Conservation (phyloP, 2,113 vertebrate species). For the Oreochromis spilurus region DNA sequence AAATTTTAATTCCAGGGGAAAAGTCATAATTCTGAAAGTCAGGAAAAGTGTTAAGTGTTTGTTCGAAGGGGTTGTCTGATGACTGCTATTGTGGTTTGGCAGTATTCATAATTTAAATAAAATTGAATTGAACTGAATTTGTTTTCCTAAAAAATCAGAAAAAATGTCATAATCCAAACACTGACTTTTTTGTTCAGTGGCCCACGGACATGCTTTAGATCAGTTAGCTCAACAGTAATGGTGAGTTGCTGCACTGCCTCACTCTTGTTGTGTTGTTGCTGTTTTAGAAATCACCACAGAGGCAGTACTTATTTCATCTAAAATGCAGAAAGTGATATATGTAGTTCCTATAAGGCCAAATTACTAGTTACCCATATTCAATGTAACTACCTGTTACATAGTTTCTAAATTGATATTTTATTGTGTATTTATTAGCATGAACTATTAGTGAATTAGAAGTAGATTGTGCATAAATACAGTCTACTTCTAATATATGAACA, state of each 20-base stretch:
- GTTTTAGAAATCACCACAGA: not conserved
- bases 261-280: not conserved
- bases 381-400: not conserved
- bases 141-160: not conserved
- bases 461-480: not conserved
- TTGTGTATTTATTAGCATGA: not conserved
- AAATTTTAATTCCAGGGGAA: fast-evolving
- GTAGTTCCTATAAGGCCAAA: not conserved
- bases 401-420: not conserved
- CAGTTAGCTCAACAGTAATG: not conserved
- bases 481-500: not conserved
- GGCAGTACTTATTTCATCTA: not conserved
- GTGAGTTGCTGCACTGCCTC: not conserved
- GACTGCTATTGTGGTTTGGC: too few relatives aligned
- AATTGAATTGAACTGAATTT: not conserved
- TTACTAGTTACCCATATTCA: not conserved
- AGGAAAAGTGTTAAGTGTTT: not conserved
- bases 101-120: not conserved
- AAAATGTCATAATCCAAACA: not conserved
- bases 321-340: not conserved
- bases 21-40: not conserved
- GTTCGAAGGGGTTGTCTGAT: too few relatives aligned
- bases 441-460: not conserved
- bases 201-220: not conserved
- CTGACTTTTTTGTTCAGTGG: not conserved